Conservation (phyloP, 2,888 invertebrate genomes). For the Yponomeuta plumbellus region DNA sequence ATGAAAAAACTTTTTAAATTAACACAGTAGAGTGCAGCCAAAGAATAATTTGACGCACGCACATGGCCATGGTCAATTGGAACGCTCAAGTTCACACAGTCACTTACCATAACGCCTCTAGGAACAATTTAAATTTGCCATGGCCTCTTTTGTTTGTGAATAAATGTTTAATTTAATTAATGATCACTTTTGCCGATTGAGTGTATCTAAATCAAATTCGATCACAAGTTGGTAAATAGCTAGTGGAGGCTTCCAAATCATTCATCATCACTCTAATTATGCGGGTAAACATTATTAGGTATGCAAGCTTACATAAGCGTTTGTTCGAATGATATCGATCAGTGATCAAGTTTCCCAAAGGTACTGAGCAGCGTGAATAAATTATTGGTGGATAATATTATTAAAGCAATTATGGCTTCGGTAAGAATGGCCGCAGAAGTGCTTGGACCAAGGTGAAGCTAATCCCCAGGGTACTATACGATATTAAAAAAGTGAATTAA, state of each 20-base stretch:
- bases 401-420: neutral
- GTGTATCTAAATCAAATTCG: neutral
- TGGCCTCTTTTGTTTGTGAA: slow-evolving; percentile 18
- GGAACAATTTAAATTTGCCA: slow-evolving; percentile 18
- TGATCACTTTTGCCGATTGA: neutral
- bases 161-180: neutral
- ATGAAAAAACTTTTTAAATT: neutral
- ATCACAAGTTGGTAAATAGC: neutral
- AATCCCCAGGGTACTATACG: neutral
- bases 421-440: neutral
- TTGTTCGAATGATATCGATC: neutral
- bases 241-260: neutral
- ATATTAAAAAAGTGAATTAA: slow-evolving; percentile 4
- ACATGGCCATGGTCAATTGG: slow-evolving; percentile 14
- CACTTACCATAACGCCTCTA: slow-evolving; percentile 5
- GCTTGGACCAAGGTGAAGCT: neutral
- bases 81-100: slow-evolving; percentile 16
- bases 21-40: neutral
- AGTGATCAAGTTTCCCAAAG: neutral
- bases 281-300: neutral
- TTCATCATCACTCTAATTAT: neutral
- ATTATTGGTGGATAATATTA: neutral
- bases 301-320: neutral
- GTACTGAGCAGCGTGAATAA: neutral
- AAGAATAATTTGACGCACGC: slow-evolving; percentile 4